phyloP scores from a whole-genome alignment of 1,140 invertebrate species.

The Eurosta solidaginis region DNA sequence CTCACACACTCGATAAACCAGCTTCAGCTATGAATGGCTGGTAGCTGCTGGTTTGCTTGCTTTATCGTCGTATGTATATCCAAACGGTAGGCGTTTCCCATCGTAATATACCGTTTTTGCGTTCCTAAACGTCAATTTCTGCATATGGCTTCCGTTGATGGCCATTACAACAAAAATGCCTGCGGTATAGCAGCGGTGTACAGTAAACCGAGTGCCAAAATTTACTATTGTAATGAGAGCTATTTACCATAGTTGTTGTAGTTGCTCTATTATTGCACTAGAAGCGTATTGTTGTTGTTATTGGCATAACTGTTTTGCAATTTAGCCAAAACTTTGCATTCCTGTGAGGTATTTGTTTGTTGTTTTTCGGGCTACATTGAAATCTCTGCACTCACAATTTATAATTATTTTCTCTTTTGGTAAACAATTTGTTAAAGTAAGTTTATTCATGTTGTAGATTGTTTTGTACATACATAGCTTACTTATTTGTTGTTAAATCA shows the following conservation, averaged over 20 bases:
- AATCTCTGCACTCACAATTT: not conserved
- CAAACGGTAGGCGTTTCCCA: constrained; percentile 38
- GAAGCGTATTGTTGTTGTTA: not conserved
- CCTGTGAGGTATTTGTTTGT: constrained; percentile 44
- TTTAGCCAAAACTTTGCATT: constrained; percentile 58
- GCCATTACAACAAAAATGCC: not conserved
- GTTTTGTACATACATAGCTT: constrained; percentile 25
- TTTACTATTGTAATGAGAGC: not conserved
- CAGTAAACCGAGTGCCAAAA: not conserved
- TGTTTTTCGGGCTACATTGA: not conserved
- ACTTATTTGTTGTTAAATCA: constrained; percentile 39
- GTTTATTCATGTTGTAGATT: constrained; percentile 33
- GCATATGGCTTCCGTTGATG: constrained; percentile 54
- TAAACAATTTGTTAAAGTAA: constrained; percentile 37
- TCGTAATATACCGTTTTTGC: constrained; percentile 42
- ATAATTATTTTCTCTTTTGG: no score
- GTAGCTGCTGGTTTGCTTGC: constrained; percentile 36
- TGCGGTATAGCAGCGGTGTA: no score
- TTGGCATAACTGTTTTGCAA: constrained; percentile 41
- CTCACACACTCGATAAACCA: not conserved
- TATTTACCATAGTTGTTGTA: not conserved
- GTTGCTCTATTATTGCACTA: not conserved
- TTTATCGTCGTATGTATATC: no score
- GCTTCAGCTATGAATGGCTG: not conserved
- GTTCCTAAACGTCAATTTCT: constrained; percentile 36